These are phyloP conservation scores for Stegostoma tigrinum DNA, from an alignment of 2,113 vertebrate species.

Conservation along the genomic window DNA sequence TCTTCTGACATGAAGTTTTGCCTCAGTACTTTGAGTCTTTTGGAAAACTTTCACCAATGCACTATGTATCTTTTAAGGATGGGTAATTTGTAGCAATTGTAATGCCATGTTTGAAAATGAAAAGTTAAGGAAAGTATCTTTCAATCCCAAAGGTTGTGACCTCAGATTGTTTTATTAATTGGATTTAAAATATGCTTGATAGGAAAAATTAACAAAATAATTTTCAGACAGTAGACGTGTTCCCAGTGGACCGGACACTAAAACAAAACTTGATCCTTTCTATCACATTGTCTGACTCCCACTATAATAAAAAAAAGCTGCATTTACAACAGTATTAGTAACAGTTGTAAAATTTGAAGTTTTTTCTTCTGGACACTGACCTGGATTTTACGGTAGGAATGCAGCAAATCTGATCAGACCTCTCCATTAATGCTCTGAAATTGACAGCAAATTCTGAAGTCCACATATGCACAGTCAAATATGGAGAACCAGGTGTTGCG, in stretches of 20 bases:
- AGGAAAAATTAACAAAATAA: neutral
- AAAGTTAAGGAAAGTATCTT: neutral
- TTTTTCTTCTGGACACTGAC: neutral
- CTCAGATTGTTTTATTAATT: neutral
- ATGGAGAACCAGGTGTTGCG: no score
- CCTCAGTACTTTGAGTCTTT: neutral
- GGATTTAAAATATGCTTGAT: neutral
- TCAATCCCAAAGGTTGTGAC: neutral
- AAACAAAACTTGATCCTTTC: neutral
- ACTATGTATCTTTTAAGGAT: neutral
- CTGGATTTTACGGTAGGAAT: no score
- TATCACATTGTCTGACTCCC: neutral
- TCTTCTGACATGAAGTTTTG: neutral
- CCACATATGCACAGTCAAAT: no score
- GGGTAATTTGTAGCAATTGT: neutral
- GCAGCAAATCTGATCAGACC: no score
- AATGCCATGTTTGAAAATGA: neutral
- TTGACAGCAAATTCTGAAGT: no score
- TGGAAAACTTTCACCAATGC: neutral
- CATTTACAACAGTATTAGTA: neutral
- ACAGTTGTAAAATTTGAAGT: neutral
- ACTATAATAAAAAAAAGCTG: neutral
- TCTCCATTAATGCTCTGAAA: no score
- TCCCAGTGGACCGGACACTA: neutral
- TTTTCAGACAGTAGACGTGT: neutral